Evolutionary conservation across 92 coral and sea anemone genomes (phyloP), one percentile per base, ranked within the genome.

Genomic region (Ricordea florida): DNA sequence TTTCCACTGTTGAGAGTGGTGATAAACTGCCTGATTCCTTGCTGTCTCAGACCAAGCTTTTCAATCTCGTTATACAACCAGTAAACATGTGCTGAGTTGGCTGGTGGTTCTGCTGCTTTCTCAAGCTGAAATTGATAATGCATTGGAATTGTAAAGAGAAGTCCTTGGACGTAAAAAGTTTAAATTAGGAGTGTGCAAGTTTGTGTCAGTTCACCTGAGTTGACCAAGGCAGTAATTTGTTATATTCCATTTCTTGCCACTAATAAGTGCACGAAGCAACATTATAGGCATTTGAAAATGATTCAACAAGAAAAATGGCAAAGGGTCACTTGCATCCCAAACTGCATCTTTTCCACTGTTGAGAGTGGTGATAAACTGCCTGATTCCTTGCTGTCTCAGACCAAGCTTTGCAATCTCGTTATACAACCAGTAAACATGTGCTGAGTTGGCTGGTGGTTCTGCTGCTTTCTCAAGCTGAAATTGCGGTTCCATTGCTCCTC

Each of bases 271-370:
- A n/a, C 27, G 44, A 7, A 69, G 27, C 20, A 69, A 41, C 76
- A 69, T 52, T 24, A 69, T 26, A 2, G 76, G 76, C 38, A 69
- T 69, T 26, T 69, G 76, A 1, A 6, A 52, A 4, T 69, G 76
- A 56, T 82, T 72, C 1, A 74, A 23, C 72, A 82, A 52, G 23
- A 82, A 46, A 31, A 82, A 82, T 0, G 82, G 87, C 57, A 77
- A 25, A 0, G 87, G 87, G 28, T 82, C 87, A 73, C 52, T 69
- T 24, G 37, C 52, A 66, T 74, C 83, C 51, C 46, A 75, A 7
- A 82, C 87, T 27, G 82, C 87, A 6, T 82, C 87, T 41, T 69
- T 62, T 4, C 87, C 87, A 56, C 30, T 35, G 34, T 13, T 18
- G 31, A 82, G 23, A 9, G 36, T 63, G 36, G 18, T 20, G 9